Conservation (phyloP, 2,797 vertebrate species). For the Etheostoma perlongum region DNA sequence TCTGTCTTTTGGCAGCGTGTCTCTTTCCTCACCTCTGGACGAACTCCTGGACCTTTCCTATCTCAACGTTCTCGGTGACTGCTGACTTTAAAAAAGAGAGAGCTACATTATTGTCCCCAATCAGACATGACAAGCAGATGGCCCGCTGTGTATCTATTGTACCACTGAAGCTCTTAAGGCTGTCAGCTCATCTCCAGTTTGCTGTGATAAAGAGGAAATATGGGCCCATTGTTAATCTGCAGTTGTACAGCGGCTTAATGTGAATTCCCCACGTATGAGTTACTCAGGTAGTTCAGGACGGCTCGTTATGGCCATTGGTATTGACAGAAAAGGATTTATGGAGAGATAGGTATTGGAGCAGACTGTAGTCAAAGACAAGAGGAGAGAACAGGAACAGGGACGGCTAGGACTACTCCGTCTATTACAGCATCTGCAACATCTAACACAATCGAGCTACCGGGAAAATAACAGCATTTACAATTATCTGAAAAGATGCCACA, state of each 20-base stretch:
- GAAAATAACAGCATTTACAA: background rate
- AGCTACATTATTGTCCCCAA: slow-evolving; percentile 47
- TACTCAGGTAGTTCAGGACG: slow-evolving; percentile 32
- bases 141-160: slow-evolving; percentile 48
- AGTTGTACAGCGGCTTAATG: background rate
- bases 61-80: background rate
- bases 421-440: background rate
- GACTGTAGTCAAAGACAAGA: background rate
- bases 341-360: slow-evolving; percentile 1
- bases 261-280: slow-evolving; percentile 44
- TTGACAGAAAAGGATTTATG: slow-evolving; percentile 57
- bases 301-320: slow-evolving; percentile 39
- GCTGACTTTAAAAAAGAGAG: slow-evolving; percentile 32
- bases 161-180: slow-evolving; percentile 36
- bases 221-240: slow-evolving; percentile 28
- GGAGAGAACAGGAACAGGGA: background rate
- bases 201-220: slow-evolving; percentile 54
- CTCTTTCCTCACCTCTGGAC: slow-evolving; percentile 2
- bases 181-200: slow-evolving; percentile 47
- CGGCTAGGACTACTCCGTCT: background rate
- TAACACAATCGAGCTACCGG: background rate
- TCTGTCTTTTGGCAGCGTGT: background rate
- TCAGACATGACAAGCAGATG: slow-evolving; percentile 66
- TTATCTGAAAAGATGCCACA: background rate
- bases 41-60: background rate